Evolutionary conservation across 1,140 invertebrate species (phyloP).

Genomic region (Lucilia cuprina): DNA sequence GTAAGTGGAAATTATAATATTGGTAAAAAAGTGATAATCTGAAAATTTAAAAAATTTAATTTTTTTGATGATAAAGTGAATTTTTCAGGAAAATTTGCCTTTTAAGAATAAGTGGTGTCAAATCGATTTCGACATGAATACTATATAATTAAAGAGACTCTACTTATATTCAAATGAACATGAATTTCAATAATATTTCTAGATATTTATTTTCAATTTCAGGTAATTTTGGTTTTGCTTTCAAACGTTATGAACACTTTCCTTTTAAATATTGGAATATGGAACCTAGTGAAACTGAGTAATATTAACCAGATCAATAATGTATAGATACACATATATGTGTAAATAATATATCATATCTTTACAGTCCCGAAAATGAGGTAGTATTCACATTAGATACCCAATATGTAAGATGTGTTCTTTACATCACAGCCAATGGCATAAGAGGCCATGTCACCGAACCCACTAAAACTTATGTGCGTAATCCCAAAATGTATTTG

Average conservation of each 20-base stretch:
- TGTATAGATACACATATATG: neutral
- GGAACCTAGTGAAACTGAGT: conserved; percentile 54
- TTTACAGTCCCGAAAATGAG: conserved; percentile 41
- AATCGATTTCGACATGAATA: too few relatives aligned
- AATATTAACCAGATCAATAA: conserved; percentile 8
- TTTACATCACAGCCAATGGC: conserved; percentile 48
- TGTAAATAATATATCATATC: too few relatives aligned
- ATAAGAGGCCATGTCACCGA: conserved; percentile 54
- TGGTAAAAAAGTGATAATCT: too few relatives aligned
- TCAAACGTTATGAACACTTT: conserved; percentile 56
- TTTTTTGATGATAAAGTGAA: too few relatives aligned
- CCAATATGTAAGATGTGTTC: conserved; percentile 47
- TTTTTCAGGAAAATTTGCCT: too few relatives aligned
- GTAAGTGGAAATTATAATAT: conserved; percentile 25
- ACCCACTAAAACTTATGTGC: conserved; percentile 41
- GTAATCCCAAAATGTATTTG: conserved; percentile 50
- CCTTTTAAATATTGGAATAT: conserved; percentile 53
- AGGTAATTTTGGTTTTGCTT: conserved; percentile 51
- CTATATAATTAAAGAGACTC: too few relatives aligned
- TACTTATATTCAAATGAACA: too few relatives aligned
- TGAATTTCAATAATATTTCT: too few relatives aligned
- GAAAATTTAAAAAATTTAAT: too few relatives aligned
- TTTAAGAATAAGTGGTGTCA: too few relatives aligned
- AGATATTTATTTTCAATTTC: neutral
- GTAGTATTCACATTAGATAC: conserved; percentile 49